phyloP scores from a whole-genome alignment of 2,888 invertebrate species.

The Diadegma fenestrale region DNA sequence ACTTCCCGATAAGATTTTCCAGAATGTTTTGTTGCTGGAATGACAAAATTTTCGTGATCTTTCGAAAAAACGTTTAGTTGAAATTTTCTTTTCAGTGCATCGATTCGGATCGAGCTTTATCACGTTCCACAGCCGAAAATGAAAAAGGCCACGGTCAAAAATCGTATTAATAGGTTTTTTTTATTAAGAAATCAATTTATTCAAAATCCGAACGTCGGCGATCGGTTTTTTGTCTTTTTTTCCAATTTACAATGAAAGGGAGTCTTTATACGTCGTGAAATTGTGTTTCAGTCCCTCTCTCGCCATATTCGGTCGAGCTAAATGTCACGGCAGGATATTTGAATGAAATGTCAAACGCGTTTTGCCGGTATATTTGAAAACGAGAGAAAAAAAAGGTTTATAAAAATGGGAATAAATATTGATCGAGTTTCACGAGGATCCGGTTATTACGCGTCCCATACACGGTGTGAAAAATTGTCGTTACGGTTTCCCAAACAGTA shows the following conservation, averaged over 20 bases:
- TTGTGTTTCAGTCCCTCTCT: constrained; percentile 22
- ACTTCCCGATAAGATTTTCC: too few relatives aligned
- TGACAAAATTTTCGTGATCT: too few relatives aligned
- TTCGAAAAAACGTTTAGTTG: too few relatives aligned
- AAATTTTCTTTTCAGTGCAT: too few relatives aligned
- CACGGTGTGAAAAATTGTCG: constrained; percentile 3
- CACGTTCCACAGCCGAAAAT: too few relatives aligned
- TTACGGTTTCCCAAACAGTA: constrained; percentile 28
- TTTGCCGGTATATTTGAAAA: constrained; percentile 11
- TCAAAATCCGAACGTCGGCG: not conserved
- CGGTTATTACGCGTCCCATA: constrained; percentile 23
- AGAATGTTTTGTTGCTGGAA: too few relatives aligned
- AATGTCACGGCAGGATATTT: constrained; percentile 26
- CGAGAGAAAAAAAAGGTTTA: constrained; percentile 25
- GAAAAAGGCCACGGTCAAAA: too few relatives aligned
- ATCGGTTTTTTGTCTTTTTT: not conserved
- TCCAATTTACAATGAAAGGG: not conserved
- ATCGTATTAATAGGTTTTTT: too few relatives aligned
- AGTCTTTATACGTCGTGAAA: not conserved
- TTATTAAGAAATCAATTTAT: not conserved
- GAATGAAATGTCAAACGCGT: constrained; percentile 22
- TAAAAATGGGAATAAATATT: constrained; percentile 21
- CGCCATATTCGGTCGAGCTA: constrained; percentile 19
- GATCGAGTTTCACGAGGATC: constrained; percentile 44
- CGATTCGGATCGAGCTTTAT: not conserved